Percentiles rank a stretch among this genome's conserved stretches.
Evolutionary conservation across 2,888 invertebrate genomes (phyloP).

Genomic region (Lycia hirtaria): DNA sequence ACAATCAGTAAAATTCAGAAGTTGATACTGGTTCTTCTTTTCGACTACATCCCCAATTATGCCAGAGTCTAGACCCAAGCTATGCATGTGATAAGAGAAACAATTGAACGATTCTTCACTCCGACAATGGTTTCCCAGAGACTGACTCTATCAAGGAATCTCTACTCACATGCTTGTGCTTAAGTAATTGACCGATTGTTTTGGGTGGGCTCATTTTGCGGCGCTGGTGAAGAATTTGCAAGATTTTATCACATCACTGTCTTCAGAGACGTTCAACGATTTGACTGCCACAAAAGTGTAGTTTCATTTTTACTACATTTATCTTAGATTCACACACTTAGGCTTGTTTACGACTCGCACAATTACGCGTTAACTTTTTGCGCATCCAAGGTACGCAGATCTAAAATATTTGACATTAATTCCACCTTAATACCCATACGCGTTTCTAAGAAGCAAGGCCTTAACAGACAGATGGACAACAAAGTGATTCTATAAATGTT

Average conservation of each 20-base stretch:
- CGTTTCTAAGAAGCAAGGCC: no score
- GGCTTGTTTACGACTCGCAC: no score
- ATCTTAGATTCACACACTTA: no score
- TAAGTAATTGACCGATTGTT: constrained; percentile 26
- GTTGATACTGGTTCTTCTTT: not conserved
- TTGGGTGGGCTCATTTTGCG: constrained; percentile 5
- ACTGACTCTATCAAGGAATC: constrained; percentile 19
- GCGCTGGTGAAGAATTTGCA: constrained; percentile 7
- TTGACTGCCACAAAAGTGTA: no score
- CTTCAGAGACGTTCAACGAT: not conserved
- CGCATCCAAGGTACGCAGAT: no score
- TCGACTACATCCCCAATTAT: constrained; percentile 7
- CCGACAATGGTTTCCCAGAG: constrained; percentile 22
- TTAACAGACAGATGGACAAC: no score
- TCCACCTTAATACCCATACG: no score
- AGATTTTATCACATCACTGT: not conserved
- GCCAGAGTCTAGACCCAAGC: constrained; percentile 15
- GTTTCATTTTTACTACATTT: no score
- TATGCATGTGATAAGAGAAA: constrained; percentile 15
- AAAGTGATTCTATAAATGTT: not conserved
- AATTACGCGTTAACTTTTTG: no score
- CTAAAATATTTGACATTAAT: no score
- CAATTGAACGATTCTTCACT: constrained; percentile 21
- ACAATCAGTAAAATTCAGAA: not conserved
- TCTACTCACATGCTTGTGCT: constrained; percentile 16